A percentile compares a stretch with the other conserved stretches of the same genome.
Evolutionary conservation across 1,140 invertebrate genomes (phyloP).

Genomic region (Leptinotarsa defecta): DNA sequence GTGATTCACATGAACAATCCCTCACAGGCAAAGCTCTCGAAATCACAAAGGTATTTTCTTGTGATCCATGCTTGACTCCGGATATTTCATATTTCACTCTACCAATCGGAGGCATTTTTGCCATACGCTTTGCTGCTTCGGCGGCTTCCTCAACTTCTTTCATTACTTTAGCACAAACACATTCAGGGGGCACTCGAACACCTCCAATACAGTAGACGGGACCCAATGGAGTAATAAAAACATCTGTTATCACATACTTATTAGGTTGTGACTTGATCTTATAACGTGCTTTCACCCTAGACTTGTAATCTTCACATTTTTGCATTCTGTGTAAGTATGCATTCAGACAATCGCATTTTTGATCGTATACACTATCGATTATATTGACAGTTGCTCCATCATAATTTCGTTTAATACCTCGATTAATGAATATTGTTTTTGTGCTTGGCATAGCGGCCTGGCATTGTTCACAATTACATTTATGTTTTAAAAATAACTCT

Average conservation of each 20-base stretch:
- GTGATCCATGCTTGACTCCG: constrained; percentile 44
- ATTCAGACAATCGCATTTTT: constrained; percentile 34
- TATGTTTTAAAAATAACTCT: constrained; percentile 30
- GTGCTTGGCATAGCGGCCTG: background rate
- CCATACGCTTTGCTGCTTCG: constrained; percentile 32
- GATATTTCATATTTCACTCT: constrained; percentile 45
- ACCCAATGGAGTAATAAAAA: constrained; percentile 29
- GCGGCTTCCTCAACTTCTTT: constrained; percentile 35
- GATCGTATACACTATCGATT: constrained; percentile 30
- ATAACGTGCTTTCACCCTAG: constrained; percentile 27
- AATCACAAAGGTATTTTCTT: constrained; percentile 48
- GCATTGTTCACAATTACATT: constrained; percentile 39
- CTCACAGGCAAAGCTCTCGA: constrained; percentile 32
- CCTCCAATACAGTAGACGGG: constrained; percentile 38
- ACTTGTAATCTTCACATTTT: constrained; percentile 36
- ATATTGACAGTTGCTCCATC: constrained; percentile 21
- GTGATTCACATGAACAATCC: constrained; percentile 44
- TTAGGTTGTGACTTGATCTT: constrained; percentile 26
- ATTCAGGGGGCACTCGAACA: constrained; percentile 31
- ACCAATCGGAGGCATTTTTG: constrained; percentile 43
- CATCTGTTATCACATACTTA: constrained; percentile 33
- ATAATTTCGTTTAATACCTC: background rate
- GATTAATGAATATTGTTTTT: background rate
- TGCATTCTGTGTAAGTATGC: constrained; percentile 32
- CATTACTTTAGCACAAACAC: constrained; percentile 33